These are phyloP conservation scores for Diabrotica virgifera DNA, from an alignment of 1,140 invertebrate species.

Conservation along the genomic window DNA sequence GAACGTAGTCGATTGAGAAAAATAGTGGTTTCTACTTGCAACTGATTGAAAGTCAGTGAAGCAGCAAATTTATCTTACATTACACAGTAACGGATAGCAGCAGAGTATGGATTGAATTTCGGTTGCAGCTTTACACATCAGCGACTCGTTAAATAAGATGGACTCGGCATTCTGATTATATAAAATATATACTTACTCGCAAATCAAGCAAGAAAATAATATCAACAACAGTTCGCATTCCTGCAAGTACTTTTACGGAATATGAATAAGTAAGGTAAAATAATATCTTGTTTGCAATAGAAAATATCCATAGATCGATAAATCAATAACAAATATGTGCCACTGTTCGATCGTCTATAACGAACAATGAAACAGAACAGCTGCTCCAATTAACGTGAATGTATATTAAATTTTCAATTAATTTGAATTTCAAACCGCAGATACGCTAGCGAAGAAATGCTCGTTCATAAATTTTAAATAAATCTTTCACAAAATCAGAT, in stretches of 20 bases:
- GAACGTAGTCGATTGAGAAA: conserved; percentile 34
- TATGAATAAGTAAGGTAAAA: conserved; percentile 4
- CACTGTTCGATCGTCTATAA: too few relatives aligned
- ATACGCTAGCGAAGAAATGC: too few relatives aligned
- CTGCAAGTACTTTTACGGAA: conserved; percentile 5
- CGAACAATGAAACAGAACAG: too few relatives aligned
- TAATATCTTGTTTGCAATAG: neutral
- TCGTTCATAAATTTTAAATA: too few relatives aligned
- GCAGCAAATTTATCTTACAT: conserved; percentile 49
- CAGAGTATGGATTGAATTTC: conserved; percentile 42
- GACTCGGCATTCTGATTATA: conserved; percentile 7
- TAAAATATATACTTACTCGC: conserved; percentile 7
- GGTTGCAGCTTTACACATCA: conserved; percentile 44
- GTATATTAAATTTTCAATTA: too few relatives aligned
- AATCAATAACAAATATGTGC: neutral
- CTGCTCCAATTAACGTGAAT: too few relatives aligned
- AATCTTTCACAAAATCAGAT: too few relatives aligned
- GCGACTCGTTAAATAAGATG: conserved; percentile 40
- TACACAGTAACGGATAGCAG: conserved; percentile 46
- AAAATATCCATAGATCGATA: neutral
- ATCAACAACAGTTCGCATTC: conserved; percentile 6
- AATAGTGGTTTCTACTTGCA: conserved; percentile 45
- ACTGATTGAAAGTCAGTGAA: conserved; percentile 46
- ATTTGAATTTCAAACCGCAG: too few relatives aligned
- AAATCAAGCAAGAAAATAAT: conserved; percentile 13